A percentile compares a stretch with the other conserved stretches of the same genome.
Evolutionary conservation across 2,888 invertebrate species (phyloP).

Genomic region (Polylopha cassiicola): DNA sequence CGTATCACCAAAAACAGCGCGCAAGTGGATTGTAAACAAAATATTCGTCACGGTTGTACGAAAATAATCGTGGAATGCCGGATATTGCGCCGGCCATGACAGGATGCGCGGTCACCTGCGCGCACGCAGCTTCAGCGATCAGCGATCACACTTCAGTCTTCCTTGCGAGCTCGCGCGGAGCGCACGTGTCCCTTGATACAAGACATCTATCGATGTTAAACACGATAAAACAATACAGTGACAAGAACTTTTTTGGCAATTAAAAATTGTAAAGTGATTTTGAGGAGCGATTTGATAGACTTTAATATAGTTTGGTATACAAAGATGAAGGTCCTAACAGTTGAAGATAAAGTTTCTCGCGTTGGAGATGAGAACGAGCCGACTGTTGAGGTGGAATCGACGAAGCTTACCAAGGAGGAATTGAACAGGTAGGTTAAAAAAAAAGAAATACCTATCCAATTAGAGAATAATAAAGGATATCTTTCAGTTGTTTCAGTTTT

Average conservation of each 20-base stretch:
- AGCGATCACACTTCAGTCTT: conserved; percentile 33
- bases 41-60: conserved; percentile 52
- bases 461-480: too few relatives aligned
- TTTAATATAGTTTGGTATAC: conserved; percentile 9
- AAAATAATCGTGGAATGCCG: conserved; percentile 73
- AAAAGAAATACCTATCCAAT: conserved; percentile 17
- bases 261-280: conserved; percentile 18
- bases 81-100: conserved; percentile 52
- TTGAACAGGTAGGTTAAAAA: conserved; percentile 53
- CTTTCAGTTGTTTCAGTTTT: too few relatives aligned
- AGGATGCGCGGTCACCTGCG: conserved; percentile 36
- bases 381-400: conserved; percentile 46
- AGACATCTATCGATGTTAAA: conserved; percentile 43
- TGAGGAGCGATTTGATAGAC: neutral
- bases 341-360: conserved; percentile 56
- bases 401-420: conserved; percentile 60
- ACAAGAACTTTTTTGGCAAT: conserved; percentile 21
- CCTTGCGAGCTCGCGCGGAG: conserved; percentile 29
- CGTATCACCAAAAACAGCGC: conserved; percentile 40
- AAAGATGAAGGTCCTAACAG: conserved; percentile 66
- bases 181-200: conserved; percentile 34
- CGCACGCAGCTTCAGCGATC: conserved; percentile 24
- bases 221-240: conserved; percentile 36
- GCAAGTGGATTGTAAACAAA: conserved; percentile 58
- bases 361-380: conserved; percentile 60